phyloP scores from a whole-genome alignment of 2,888 invertebrate species.

The Campoplex capitator region DNA sequence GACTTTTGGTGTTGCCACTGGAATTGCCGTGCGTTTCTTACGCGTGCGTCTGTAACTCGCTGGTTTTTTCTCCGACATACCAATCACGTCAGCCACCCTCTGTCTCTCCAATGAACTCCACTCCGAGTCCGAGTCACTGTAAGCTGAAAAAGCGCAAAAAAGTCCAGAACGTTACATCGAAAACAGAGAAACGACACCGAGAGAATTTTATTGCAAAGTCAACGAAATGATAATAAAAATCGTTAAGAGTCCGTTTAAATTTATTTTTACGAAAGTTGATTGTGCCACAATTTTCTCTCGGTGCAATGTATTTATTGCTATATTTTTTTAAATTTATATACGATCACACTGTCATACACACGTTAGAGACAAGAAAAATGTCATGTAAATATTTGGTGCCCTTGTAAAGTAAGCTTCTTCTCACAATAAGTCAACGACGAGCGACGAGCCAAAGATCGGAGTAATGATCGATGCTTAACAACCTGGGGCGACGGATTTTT shows the following conservation, averaged over 20 bases:
- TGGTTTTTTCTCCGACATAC: constrained; percentile 89
- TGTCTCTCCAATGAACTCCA: constrained; percentile 91
- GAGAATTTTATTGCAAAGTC: constrained; percentile 1
- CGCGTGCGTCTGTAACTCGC: constrained; percentile 90
- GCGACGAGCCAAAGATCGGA: constrained; percentile 29
- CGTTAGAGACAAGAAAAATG: constrained; percentile 18
- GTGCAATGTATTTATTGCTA: background rate
- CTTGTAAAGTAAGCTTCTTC: constrained; percentile 49
- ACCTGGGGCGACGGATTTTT: constrained; percentile 43
- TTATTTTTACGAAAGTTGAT: background rate
- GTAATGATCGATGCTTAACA: constrained; percentile 15
- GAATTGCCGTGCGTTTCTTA: constrained; percentile 91
- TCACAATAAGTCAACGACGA: constrained; percentile 24
- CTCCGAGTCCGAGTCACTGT: constrained; percentile 96
- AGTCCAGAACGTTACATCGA: background rate
- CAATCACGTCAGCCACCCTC: constrained; percentile 87
- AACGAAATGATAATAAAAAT: background rate
- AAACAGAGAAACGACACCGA: background rate
- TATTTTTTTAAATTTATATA: constrained; percentile 10
- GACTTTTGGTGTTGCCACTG: constrained; percentile 94
- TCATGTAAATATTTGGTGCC: constrained; percentile 22
- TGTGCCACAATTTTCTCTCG: background rate
- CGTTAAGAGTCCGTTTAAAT: background rate
- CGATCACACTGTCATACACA: constrained; percentile 36
- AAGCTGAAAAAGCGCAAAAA: constrained; percentile 85